Conservation (phyloP, 1,140 invertebrate genomes). For the Hyposmocoma kahamanoa region DNA sequence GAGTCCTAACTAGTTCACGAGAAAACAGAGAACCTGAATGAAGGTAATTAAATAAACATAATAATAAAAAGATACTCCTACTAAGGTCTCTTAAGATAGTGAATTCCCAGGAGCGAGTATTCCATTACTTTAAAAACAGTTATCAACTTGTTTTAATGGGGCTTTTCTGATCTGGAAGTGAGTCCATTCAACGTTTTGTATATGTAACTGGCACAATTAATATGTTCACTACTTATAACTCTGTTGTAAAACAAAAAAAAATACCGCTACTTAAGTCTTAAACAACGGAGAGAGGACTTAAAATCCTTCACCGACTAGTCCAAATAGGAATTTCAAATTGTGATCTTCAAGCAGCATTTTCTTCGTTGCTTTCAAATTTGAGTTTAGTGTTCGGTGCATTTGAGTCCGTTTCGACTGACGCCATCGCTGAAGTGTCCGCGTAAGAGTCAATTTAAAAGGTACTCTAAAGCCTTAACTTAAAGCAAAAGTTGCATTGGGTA, state of each 20-base stretch:
- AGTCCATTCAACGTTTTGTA: too few relatives aligned
- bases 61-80: too few relatives aligned
- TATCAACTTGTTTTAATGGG: conserved; percentile 11
- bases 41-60: too few relatives aligned
- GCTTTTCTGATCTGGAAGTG: too few relatives aligned
- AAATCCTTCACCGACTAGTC: conserved; percentile 64
- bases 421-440: conserved; percentile 26
- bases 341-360: conserved; percentile 43
- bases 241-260: conserved; percentile 57
- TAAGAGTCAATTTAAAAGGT: conserved; percentile 19
- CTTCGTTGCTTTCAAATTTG: conserved; percentile 27
- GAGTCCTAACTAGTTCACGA: too few relatives aligned
- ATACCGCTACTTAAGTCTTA: conserved; percentile 60
- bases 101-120: too few relatives aligned
- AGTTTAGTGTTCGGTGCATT: conserved; percentile 32
- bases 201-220: conserved; percentile 39
- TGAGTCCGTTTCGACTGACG: conserved; percentile 36
- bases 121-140: conserved; percentile 24
- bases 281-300: conserved; percentile 60
- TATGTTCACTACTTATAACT: conserved; percentile 50
- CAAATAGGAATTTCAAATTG: conserved; percentile 69
- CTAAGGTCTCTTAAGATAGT: too few relatives aligned
- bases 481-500: conserved; percentile 26
- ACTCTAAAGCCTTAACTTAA: conserved; percentile 27
- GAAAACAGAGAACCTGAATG: too few relatives aligned